Conservation (phyloP, 2,888 invertebrate genomes). For the Lucinisca nassula region DNA sequence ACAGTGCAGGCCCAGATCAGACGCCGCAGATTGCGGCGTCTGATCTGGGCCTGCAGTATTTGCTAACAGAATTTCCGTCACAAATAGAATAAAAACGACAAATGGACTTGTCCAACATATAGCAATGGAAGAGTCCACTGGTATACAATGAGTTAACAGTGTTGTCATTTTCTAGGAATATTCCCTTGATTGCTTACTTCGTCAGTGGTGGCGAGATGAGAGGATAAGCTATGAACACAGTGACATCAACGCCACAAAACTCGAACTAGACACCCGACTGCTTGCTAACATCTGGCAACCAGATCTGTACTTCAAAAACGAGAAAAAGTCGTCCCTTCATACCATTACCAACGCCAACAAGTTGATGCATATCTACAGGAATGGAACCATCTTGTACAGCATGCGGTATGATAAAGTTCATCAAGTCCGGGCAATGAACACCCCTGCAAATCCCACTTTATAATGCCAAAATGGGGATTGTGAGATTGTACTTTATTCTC, state of each 20-base stretch:
- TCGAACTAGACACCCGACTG: conserved; percentile 36
- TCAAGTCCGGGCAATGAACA: no score
- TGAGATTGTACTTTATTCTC: no score
- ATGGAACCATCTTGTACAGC: conserved; percentile 52
- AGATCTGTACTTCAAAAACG: conserved; percentile 47
- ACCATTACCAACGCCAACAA: conserved; percentile 43
- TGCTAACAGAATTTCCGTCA: no score
- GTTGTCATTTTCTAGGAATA: conserved; percentile 45
- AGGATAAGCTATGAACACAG: conserved; percentile 14
- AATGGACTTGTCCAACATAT: no score
- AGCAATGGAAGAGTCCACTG: no score
- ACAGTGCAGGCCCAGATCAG: no score
- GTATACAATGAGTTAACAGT: no score
- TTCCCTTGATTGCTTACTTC: conserved; percentile 33
- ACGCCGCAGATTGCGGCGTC: no score
- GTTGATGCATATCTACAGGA: conserved; percentile 48
- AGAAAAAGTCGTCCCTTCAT: conserved; percentile 42
- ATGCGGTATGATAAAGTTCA: conserved; percentile 53
- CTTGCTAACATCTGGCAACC: conserved; percentile 44
- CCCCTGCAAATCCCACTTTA: no score
- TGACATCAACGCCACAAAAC: not conserved
- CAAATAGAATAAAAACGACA: no score
- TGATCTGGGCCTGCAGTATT: no score
- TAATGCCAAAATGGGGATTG: no score
- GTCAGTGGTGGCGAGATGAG: conserved; percentile 37